Evolutionary conservation across 2,888 invertebrate genomes (phyloP).

Genomic region (Stegophylla sp.): DNA sequence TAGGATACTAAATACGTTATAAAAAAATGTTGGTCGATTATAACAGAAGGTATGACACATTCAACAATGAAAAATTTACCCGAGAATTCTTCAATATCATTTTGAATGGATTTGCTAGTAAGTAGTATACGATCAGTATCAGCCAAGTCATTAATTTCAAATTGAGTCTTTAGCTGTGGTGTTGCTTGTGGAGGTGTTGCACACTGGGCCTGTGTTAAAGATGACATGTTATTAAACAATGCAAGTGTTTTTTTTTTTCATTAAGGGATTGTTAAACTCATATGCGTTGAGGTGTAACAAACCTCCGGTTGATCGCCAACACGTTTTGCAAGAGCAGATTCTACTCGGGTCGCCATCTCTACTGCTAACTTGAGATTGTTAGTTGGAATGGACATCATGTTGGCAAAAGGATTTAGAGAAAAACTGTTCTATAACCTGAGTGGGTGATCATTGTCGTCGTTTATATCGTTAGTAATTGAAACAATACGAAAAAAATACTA

Average conservation of each 20-base stretch:
- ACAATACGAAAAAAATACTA: neutral
- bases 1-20: neutral
- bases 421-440: neutral
- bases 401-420: neutral
- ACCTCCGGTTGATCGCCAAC: slow-evolving; percentile 59
- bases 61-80: slow-evolving; percentile 60
- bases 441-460: neutral
- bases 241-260: neutral
- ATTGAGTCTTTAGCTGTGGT: slow-evolving; percentile 64
- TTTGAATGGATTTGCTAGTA: slow-evolving; percentile 68
- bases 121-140: slow-evolving; percentile 67
- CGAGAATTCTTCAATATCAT: slow-evolving; percentile 66
- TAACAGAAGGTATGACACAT: too few relatives aligned
- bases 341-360: slow-evolving; percentile 61
- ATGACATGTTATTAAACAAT: neutral
- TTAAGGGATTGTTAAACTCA: neutral
- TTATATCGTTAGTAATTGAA: neutral
- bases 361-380: slow-evolving; percentile 61
- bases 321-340: slow-evolving; percentile 60
- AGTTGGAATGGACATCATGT: slow-evolving; percentile 60
- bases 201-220: slow-evolving; percentile 30
- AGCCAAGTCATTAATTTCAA: slow-evolving; percentile 68
- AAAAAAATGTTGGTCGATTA: neutral
- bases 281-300: neutral
- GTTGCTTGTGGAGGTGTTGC: slow-evolving; percentile 13